Evolutionary conservation across 1,140 invertebrate genomes (phyloP), one percentile per base, ranked within the genome.

Genomic region (Campoletis sonorensis): DNA sequence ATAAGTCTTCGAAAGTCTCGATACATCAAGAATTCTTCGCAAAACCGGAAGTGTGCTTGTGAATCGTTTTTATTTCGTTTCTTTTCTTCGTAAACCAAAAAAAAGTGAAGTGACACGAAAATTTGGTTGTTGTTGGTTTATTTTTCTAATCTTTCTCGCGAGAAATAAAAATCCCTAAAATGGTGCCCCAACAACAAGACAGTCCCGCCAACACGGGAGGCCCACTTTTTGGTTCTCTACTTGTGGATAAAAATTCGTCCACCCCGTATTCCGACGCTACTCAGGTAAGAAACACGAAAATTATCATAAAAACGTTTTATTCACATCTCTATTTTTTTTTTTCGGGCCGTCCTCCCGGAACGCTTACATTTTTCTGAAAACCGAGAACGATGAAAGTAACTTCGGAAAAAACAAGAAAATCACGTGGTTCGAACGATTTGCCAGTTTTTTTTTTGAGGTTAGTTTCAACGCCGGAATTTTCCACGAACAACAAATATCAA

Each of bases 211-310:
- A 88, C 84, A 90, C 89, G 85, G 91, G 90, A 61, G 88, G 92
- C 27, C 93, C 93, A 33, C 88, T 96, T 83, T 98, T 98, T 91
- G 97, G 97, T 84, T 97, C 97, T 58, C 95, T 97, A 88, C 93
- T 96, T 81, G 95, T 98, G 87, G 95, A 97, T 92, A 96, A 97
- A 92, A 96, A 97, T 91, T 98, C 97, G 16, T 93, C 95, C 37
- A 99, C 98, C 67, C 98, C 98, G 21, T 99, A 99, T 92, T 97
- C 97, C 82, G 98, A 99, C 94, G 98, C 98, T 58, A 99, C 98
- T 83, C 97, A 98, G 95, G 97, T 98, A 94, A 94, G 94, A 45
- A 45, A 45, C 40, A 45, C 40, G 5, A 7, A 33, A 33, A 33
- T 33, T 33, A n/a, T 83, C 77, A 26, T 45, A 21, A n/a, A 58